These are phyloP conservation scores for roundworm (Caenorhabditis elegans) DNA, from an alignment of 1,140 invertebrate genomes.

Conservation along the genomic window WBcel235 BX284602.5:4530501-4531000, in stretches of 20 bases:
- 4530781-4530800: background rate
- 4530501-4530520: background rate
- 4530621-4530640: background rate
- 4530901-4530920: too few relatives aligned
- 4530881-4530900: background rate
- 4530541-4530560: background rate
- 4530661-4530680: background rate
- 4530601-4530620: slow-evolving; percentile 5
- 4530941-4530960: background rate
- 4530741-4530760: too few relatives aligned
- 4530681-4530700: background rate
- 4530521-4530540: background rate
- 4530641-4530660: background rate
- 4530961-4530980: slow-evolving; percentile 5
- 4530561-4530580: background rate
- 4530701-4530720: background rate
- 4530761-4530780: too few relatives aligned
- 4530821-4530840: background rate
- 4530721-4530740: background rate
- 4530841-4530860: background rate
- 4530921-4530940: too few relatives aligned
- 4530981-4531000: background rate
- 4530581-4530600: background rate
- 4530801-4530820: background rate
- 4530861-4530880: background rate